A percentile compares a stretch with the other conserved stretches of the same genome.
phyloP scores from a whole-genome alignment of 2,113 vertebrate species.

The Peromyscus maniculatus region DNA sequence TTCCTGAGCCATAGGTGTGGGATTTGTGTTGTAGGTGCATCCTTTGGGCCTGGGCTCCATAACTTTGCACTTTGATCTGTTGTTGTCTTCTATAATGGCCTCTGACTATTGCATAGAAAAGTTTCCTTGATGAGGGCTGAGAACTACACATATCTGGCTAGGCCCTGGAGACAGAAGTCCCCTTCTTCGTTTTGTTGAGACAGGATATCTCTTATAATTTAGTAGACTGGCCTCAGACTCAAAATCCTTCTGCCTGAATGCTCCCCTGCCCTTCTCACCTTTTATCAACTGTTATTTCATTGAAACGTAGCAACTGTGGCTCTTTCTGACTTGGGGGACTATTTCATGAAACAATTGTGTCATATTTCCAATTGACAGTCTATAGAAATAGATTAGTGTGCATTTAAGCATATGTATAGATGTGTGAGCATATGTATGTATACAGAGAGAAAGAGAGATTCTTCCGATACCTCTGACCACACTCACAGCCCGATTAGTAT shows the following conservation, averaged over 20 bases:
- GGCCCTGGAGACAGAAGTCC: background rate
- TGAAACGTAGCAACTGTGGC: background rate
- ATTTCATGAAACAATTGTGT: background rate
- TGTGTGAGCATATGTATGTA: background rate
- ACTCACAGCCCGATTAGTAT: background rate
- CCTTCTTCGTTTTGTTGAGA: background rate
- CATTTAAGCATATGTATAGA: background rate
- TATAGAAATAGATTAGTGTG: conserved; percentile 25
- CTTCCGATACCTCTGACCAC: background rate
- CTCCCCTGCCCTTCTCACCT: background rate
- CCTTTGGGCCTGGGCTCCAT: background rate
- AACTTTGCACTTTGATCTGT: background rate
- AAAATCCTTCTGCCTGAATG: background rate
- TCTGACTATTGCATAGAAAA: background rate
- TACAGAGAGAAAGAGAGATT: no score
- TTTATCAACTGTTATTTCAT: conserved; percentile 13
- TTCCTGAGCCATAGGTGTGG: background rate
- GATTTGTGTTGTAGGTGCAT: background rate
- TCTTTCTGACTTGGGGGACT: background rate
- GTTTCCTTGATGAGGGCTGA: background rate
- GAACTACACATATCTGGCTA: background rate
- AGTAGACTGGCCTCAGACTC: background rate
- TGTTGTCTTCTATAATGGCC: background rate
- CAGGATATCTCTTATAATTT: background rate
- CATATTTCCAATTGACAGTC: conserved; percentile 23